Conservation (phyloP, 2,888 invertebrate genomes). For the Zelleria hepariella region DNA sequence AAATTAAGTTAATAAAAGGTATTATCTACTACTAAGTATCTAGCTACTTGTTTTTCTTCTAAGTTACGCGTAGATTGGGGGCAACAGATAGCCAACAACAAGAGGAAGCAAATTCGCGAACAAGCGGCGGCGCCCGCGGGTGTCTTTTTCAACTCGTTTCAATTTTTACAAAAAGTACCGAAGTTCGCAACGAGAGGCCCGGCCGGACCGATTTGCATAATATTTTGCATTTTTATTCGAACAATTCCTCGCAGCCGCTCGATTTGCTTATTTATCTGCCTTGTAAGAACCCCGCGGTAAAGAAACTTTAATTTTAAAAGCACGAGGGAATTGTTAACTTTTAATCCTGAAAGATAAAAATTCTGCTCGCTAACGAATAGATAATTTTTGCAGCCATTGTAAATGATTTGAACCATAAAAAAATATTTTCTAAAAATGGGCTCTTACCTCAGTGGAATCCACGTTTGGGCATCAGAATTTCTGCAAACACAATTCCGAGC, state of each 20-base stretch:
- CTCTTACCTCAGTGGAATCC: too few relatives aligned
- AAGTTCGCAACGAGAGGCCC: neutral
- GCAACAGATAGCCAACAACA: neutral
- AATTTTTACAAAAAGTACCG: neutral
- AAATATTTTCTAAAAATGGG: too few relatives aligned
- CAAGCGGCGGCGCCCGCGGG: neutral
- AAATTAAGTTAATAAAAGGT: too few relatives aligned
- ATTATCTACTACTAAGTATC: too few relatives aligned
- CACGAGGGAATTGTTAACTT: neutral
- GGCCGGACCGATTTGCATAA: constrained; percentile 1
- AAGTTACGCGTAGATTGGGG: too few relatives aligned
- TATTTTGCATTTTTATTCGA: constrained; percentile 3
- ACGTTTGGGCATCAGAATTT: too few relatives aligned
- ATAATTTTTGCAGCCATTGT: too few relatives aligned
- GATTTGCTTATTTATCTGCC: constrained; percentile 1
- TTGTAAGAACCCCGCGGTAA: neutral
- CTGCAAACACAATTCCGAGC: too few relatives aligned
- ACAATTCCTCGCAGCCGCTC: neutral
- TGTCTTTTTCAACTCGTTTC: constrained; percentile 4
- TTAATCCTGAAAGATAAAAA: neutral
- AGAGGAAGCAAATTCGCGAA: neutral
- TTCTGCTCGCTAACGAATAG: too few relatives aligned
- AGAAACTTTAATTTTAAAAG: neutral
- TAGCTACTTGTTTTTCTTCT: too few relatives aligned
- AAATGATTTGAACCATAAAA: too few relatives aligned